Conservation (phyloP, 2,113 vertebrate species). For the Nothobranchius furzeri region DNA sequence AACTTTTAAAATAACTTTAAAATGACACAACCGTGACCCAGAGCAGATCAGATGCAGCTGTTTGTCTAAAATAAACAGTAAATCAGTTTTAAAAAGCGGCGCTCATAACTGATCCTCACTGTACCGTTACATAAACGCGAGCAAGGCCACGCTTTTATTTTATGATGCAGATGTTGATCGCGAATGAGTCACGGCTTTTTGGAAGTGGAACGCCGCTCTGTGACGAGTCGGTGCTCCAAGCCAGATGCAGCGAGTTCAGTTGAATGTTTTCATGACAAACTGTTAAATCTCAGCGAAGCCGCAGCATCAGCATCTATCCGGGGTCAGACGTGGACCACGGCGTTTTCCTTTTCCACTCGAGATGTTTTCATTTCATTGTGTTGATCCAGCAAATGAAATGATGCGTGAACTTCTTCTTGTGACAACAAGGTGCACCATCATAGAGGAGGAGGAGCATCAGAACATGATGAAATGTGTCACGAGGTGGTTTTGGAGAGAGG, state of each 20-base stretch:
- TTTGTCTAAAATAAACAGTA: slow-evolving; percentile 50
- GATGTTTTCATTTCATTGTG: slow-evolving; percentile 47
- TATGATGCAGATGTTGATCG: slow-evolving; percentile 81
- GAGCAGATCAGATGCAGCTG: slow-evolving; percentile 49
- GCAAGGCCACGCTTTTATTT: slow-evolving; percentile 72
- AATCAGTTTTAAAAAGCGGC: slow-evolving; percentile 29
- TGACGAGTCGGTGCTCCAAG: slow-evolving; percentile 71
- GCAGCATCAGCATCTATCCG: slow-evolving; percentile 53
- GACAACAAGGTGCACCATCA: slow-evolving; percentile 19
- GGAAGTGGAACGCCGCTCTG: slow-evolving; percentile 49
- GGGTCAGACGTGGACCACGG: slow-evolving; percentile 59
- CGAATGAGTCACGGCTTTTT: slow-evolving; percentile 70
- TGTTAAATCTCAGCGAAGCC: slow-evolving; percentile 61
- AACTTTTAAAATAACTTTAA: too few relatives aligned
- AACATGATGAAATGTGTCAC: background rate
- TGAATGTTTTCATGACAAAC: slow-evolving; percentile 70
- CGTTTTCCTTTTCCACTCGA: slow-evolving; percentile 54
- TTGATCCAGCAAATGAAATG: slow-evolving; percentile 34
- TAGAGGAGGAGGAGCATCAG: background rate
- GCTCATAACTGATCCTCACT: slow-evolving; percentile 72
- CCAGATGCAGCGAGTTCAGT: slow-evolving; percentile 72
- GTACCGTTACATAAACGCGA: slow-evolving; percentile 62
- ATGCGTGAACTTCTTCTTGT: slow-evolving; percentile 13
- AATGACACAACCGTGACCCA: slow-evolving; percentile 33
- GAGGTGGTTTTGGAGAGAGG: too few relatives aligned